A percentile compares a stretch with the other conserved stretches of the same genome.
phyloP scores from a whole-genome alignment of 2,113 vertebrate species.

The Sialia sialis region DNA sequence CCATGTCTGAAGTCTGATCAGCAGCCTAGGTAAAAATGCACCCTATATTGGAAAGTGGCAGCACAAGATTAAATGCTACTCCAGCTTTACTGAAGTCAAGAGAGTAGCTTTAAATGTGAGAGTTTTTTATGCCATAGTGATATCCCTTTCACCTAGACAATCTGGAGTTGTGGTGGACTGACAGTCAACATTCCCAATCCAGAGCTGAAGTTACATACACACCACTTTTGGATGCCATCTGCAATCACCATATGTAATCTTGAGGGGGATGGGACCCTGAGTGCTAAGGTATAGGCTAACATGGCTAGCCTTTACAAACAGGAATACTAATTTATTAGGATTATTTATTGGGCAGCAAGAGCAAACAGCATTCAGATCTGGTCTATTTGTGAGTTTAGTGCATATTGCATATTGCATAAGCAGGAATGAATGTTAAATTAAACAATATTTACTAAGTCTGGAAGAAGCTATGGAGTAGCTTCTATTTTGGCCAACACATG shows the following conservation, averaged over 20 bases:
- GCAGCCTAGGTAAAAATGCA: not conserved
- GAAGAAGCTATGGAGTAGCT: not conserved
- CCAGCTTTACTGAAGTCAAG: not conserved
- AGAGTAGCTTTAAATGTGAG: not conserved
- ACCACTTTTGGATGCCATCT: fast-evolving
- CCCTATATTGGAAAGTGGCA: fast-evolving
- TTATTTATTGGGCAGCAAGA: not conserved
- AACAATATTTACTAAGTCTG: not conserved
- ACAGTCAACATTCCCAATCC: fast-evolving
- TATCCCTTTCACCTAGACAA: fast-evolving
- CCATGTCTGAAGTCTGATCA: not conserved
- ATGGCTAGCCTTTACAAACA: not conserved
- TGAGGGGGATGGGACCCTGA: not conserved
- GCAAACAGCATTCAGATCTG: not conserved
- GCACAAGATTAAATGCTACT: not conserved
- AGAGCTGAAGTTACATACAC: not conserved
- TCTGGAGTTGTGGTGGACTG: fast-evolving
- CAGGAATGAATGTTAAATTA: not conserved
- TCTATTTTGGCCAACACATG: not conserved
- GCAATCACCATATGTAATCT: not conserved
- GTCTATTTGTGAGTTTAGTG: not conserved
- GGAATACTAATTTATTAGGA: not conserved
- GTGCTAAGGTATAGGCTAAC: not conserved
- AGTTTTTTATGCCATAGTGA: not conserved
- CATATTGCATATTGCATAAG: fast-evolving